Percentiles rank a stretch among this genome's conserved stretches.
phyloP scores from a whole-genome alignment of 2,888 invertebrate species.

The Tenthredo mesomela region DNA sequence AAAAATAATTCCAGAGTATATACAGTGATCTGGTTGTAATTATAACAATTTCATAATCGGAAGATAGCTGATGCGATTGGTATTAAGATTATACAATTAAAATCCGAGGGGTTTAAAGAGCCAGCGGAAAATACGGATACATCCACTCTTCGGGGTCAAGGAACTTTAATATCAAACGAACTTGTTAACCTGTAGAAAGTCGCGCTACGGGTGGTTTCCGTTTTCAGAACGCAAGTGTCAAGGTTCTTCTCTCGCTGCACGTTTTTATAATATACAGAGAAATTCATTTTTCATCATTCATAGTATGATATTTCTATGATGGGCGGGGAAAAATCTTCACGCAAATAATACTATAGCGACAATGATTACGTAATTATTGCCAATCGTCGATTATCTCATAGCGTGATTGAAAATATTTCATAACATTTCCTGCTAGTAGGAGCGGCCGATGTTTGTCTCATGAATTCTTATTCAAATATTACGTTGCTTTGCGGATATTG shows the following conservation, averaged over 20 bases:
- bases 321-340: background rate
- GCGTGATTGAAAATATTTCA: slow-evolving; percentile 12
- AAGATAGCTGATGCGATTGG: background rate
- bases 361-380: background rate
- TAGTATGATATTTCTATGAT: background rate
- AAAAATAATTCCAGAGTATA: background rate
- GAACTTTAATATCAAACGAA: slow-evolving; percentile 38
- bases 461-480: background rate
- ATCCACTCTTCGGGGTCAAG: slow-evolving; percentile 25
- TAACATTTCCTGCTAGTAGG: background rate
- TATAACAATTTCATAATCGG: background rate
- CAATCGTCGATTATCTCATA: slow-evolving; percentile 13
- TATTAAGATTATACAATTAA: too few species aligned
- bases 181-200: slow-evolving; percentile 48
- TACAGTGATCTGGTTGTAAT: background rate
- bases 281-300: background rate
- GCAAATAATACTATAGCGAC: slow-evolving; percentile 21
- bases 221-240: slow-evolving; percentile 50
- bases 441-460: background rate
- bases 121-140: background rate
- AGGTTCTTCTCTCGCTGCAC: slow-evolving; percentile 7
- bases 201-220: slow-evolving; percentile 39
- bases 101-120: background rate
- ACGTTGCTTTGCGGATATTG: background rate
- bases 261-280: background rate